Evolutionary conservation across 1,140 invertebrate species (phyloP).

Genomic region (Drosophila jambulina): DNA sequence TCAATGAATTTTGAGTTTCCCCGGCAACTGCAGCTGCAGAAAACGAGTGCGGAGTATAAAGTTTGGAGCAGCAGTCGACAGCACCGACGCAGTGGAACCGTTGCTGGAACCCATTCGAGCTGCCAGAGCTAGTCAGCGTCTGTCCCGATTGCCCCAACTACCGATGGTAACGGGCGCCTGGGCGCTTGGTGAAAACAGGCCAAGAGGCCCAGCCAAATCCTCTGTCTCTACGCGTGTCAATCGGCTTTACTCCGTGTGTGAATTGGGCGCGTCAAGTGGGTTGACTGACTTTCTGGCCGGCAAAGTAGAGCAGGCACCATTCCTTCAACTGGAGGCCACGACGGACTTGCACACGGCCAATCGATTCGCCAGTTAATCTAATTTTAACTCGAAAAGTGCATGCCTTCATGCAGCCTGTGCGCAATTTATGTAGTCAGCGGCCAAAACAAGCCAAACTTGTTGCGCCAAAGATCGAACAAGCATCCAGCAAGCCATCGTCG

Average conservation of each 20-base stretch:
- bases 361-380: conserved; percentile 68
- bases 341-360: conserved; percentile 14
- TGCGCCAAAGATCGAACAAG: conserved; percentile 55
- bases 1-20: conserved; percentile 49
- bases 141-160: conserved; percentile 48
- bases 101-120: conserved; percentile 49
- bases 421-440: conserved; percentile 32
- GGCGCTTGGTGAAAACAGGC: conserved; percentile 49
- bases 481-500: conserved; percentile 35
- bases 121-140: conserved; percentile 42
- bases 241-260: conserved; percentile 18
- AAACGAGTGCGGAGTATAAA: conserved; percentile 26
- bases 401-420: conserved; percentile 21
- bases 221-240: conserved; percentile 41
- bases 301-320: conserved; percentile 34
- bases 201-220: conserved; percentile 11
- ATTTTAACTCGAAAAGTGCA: conserved; percentile 75
- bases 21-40: conserved; percentile 18
- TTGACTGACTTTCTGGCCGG: conserved; percentile 11
- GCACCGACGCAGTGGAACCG: conserved; percentile 48
- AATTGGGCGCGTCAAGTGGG: conserved; percentile 15
- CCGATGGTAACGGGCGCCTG: conserved; percentile 55
- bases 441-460: conserved; percentile 72
- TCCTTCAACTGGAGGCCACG: conserved; percentile 8
- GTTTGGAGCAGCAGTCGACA: conserved; percentile 34